Conservation (phyloP, 30 jellyfish, hydroid and myxozoan genomes). For the Morbakka virulenta region DNA sequence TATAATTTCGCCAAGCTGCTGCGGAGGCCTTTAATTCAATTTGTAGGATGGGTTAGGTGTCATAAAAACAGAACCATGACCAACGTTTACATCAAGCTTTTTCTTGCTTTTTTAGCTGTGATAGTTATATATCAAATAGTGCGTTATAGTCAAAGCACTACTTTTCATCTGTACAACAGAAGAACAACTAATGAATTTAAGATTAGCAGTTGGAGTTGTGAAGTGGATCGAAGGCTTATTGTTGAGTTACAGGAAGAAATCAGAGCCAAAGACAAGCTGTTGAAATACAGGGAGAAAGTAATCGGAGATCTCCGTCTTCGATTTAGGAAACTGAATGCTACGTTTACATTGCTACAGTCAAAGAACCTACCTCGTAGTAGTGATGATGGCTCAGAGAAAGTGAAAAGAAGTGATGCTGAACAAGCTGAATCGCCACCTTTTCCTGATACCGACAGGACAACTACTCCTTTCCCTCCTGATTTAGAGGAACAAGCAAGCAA, state of each 20-base stretch:
- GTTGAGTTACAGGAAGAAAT: slow-evolving; percentile 61
- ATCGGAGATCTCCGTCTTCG: slow-evolving; percentile 58
- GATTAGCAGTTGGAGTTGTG: slow-evolving; percentile 83
- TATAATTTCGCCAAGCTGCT: too few relatives aligned
- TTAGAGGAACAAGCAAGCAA: slow-evolving; percentile 43
- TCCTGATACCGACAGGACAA: neutral
- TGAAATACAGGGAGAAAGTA: slow-evolving; percentile 86
- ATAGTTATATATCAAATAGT: slow-evolving; percentile 41
- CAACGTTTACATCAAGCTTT: slow-evolving; percentile 36
- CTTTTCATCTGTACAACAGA: slow-evolving; percentile 36
- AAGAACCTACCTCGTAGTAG: neutral
- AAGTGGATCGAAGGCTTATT: slow-evolving; percentile 65
- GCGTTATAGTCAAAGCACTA: slow-evolving; percentile 41
- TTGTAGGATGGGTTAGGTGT: neutral
- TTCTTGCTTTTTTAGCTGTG: slow-evolving; percentile 6
- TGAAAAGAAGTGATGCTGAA: neutral
- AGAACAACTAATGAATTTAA: slow-evolving; percentile 53
- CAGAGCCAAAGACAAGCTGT: slow-evolving; percentile 59
- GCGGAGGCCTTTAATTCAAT: too few relatives aligned
- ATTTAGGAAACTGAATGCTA: slow-evolving; percentile 43
- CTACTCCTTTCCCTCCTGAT: slow-evolving; percentile 68
- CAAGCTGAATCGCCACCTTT: neutral
- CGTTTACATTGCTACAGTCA: neutral
- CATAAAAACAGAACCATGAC: slow-evolving; percentile 6
- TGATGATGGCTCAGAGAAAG: neutral